Evolutionary conservation across 2,113 vertebrate species (phyloP), one percentile per base, ranked within the genome.

Genomic region (Lontra canadensis): DNA sequence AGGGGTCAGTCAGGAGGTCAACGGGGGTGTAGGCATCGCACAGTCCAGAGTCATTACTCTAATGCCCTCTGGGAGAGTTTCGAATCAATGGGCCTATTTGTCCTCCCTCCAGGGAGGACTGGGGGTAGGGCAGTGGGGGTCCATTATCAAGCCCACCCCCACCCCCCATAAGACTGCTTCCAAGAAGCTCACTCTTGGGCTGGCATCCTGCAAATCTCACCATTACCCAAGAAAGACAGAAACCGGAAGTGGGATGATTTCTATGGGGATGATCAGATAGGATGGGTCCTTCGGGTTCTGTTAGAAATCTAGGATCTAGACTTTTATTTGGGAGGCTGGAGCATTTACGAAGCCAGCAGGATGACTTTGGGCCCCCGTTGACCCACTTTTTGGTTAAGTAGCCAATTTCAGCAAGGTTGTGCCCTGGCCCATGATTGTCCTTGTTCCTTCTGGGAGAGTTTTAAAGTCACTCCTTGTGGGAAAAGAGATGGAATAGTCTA

Each of bases 11-110:
- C 74, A 84, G 97, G 86, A 97, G 98, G 98, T 98, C 97, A 96
- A 96, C 95, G 96, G 91, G 96, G 94, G 96, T 95, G 92, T 97
- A 96, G 96, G 97, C 96, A 97, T 97, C 97, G 95, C 97, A 98
- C 96, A 98, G 97, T 97, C 97, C 92, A 96, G 96, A 98, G 97
- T 98, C 97, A 96, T 98, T 98, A 97, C 97, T 98, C 97, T 95
- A 94, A 96, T 97, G 96, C 97, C 96, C 97, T 98, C 95, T 96
- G 97, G 96, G 97, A 98, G 96, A 94, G 74, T 97, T 98, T 94
- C 20, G 44, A 97, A 98, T 98, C 97, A 98, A 98, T 98, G 97
- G 92, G 79, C 87, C 92, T 97, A 97, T 98, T 98, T 98, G 98
- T 98, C 96, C 87, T 96, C 96, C 94, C 96, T 96, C 96, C 74